Conservation (phyloP, 1,140 invertebrate species). For the Atta texana region DNA sequence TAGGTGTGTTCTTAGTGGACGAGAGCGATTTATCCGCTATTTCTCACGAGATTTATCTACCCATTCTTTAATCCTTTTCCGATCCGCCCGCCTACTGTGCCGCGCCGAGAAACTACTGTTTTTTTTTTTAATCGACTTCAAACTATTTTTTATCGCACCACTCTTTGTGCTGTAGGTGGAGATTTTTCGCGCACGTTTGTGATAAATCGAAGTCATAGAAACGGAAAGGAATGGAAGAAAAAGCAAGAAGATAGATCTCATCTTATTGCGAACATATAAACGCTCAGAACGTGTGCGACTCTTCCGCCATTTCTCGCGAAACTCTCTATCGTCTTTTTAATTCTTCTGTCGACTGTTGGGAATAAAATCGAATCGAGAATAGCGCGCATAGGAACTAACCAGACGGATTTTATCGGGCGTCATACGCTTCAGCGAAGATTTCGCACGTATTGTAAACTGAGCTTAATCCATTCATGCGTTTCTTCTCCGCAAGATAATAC, state of each 20-base stretch:
- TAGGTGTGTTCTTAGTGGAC: constrained; percentile 52
- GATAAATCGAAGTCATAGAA: constrained; percentile 40
- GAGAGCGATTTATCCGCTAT: constrained; percentile 57
- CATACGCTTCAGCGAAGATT: constrained; percentile 48
- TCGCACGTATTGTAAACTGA: constrained; percentile 38
- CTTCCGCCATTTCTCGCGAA: constrained; percentile 48
- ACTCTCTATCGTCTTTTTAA: constrained; percentile 48
- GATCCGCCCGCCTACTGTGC: background rate
- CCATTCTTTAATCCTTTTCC: constrained; percentile 50
- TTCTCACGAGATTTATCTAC: constrained; percentile 53
- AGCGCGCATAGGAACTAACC: constrained; percentile 41
- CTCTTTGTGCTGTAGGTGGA: constrained; percentile 12
- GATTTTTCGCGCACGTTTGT: constrained; percentile 5
- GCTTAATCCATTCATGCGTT: constrained; percentile 51
- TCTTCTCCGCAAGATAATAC: background rate
- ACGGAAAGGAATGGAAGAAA: constrained; percentile 15
- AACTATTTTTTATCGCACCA: constrained; percentile 45
- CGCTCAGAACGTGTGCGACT: constrained; percentile 33
- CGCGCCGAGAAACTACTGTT: constrained; percentile 32
- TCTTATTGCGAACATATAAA: constrained; percentile 54
- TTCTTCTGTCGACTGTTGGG: constrained; percentile 21
- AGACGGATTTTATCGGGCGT: constrained; percentile 53
- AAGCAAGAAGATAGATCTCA: constrained; percentile 4
- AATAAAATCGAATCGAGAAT: constrained; percentile 53
- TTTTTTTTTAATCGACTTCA: constrained; percentile 45